phyloP scores from a whole-genome alignment of 2,113 vertebrate species.

The Paraplagusia blochii region DNA sequence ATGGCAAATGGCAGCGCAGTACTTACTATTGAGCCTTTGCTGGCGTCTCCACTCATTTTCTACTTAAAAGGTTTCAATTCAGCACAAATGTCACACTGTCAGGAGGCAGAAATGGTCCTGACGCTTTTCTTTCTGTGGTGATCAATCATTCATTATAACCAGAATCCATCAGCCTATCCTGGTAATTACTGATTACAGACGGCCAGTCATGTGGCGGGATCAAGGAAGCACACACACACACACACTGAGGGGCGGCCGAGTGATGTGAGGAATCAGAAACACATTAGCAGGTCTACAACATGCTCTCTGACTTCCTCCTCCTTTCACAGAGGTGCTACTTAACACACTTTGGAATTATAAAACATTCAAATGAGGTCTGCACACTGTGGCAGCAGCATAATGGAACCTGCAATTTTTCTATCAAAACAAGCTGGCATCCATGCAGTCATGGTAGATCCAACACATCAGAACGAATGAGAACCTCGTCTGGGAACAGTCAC shows the following conservation, averaged over 20 bases:
- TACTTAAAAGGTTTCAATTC: constrained; percentile 76
- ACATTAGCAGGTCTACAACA: constrained; percentile 69
- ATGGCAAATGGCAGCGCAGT: constrained; percentile 40
- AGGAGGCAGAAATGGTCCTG: constrained; percentile 53
- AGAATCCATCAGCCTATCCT: constrained; percentile 73
- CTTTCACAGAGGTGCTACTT: constrained; percentile 74
- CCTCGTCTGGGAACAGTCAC: constrained; percentile 12
- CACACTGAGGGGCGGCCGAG: constrained; percentile 15
- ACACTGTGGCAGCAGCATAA: constrained; percentile 74
- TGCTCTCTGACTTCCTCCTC: constrained; percentile 32
- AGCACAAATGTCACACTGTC: constrained; percentile 64
- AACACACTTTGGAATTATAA: constrained; percentile 67
- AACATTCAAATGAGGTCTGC: constrained; percentile 70
- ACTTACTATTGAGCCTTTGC: constrained; percentile 49
- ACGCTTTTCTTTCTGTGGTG: constrained; percentile 56
- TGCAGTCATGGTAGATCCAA: constrained; percentile 57
- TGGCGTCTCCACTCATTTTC: constrained; percentile 63
- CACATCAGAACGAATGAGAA: constrained; percentile 66
- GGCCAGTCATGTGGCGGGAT: constrained; percentile 55
- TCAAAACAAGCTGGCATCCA: constrained; percentile 69
- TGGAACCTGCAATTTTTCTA: constrained; percentile 79
- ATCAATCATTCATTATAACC: constrained; percentile 75
- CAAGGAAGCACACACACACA: constrained; percentile 43
- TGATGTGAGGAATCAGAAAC: constrained; percentile 64
- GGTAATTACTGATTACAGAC: constrained; percentile 78